phyloP scores from a whole-genome alignment of 2,888 invertebrate species.

The Herminia tarsipennalis region DNA sequence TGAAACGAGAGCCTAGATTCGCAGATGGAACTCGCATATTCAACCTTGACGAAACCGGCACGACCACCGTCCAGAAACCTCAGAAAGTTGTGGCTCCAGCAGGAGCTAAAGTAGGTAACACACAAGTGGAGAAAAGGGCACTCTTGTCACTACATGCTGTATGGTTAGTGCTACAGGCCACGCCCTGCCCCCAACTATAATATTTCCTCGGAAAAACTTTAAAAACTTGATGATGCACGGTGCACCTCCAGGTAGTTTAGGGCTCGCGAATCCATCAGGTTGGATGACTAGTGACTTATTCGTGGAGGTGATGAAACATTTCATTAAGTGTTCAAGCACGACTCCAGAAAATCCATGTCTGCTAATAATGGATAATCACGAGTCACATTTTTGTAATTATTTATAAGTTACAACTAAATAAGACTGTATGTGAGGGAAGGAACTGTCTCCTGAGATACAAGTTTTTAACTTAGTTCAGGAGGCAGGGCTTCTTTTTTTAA shows the following conservation, averaged over 20 bases:
- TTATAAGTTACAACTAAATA: too few species aligned
- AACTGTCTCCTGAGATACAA: too few species aligned
- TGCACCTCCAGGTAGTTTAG: too few species aligned
- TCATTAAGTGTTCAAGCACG: not conserved
- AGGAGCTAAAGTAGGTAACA: not conserved
- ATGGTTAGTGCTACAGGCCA: not conserved
- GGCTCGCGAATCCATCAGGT: too few species aligned
- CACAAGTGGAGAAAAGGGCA: not conserved
- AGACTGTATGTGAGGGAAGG: too few species aligned
- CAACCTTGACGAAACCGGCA: conserved; percentile 3
- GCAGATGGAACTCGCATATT: not conserved
- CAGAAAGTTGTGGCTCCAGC: conserved; percentile 2
- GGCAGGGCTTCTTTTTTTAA: too few species aligned
- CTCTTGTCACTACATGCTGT: not conserved
- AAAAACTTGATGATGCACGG: too few species aligned
- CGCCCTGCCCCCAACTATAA: not conserved
- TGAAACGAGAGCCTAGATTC: not conserved
- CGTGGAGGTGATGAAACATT: not conserved
- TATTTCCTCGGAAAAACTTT: not conserved
- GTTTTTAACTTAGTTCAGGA: too few species aligned
- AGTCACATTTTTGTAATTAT: too few species aligned
- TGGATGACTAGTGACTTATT: too few species aligned
- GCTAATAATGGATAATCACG: not conserved
- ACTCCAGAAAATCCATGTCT: not conserved
- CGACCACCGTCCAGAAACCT: not conserved